These are phyloP conservation scores for Acheta domesticus DNA, from an alignment of 2,888 invertebrate genomes.

Conservation along the genomic window DNA sequence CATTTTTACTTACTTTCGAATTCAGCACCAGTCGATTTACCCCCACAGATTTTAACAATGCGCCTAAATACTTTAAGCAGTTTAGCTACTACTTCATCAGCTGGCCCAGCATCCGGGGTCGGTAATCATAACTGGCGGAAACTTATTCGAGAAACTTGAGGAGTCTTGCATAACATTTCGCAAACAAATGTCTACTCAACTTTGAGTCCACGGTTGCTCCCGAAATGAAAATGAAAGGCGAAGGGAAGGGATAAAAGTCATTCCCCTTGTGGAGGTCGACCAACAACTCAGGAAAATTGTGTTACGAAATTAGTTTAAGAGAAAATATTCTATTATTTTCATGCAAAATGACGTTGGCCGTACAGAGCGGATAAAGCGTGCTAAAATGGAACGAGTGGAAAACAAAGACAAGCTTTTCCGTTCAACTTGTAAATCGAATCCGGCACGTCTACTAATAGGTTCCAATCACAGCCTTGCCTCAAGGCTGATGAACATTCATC, in stretches of 20 bases:
- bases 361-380: too few species aligned
- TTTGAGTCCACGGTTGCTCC: neutral
- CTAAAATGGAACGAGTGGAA: too few species aligned
- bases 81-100: conserved; percentile 1
- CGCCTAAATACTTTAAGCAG: neutral
- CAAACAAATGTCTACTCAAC: neutral
- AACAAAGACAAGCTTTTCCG: too few species aligned
- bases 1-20: neutral
- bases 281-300: neutral
- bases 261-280: neutral
- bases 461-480: too few species aligned
- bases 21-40: conserved; percentile 4
- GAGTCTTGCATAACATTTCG: neutral
- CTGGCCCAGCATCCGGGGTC: neutral
- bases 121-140: neutral
- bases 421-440: too few species aligned
- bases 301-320: conserved; percentile 6
- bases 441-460: too few species aligned
- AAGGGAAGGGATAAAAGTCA: neutral
- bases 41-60: neutral
- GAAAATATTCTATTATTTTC: neutral
- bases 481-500: too few species aligned
- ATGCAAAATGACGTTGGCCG: too few species aligned
- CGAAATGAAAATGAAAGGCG: neutral
- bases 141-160: conserved; percentile 9